Base-by-base conservation (phyloP, 2,797 vertebrate genomes). In the Alosa sapidissima region DNA sequence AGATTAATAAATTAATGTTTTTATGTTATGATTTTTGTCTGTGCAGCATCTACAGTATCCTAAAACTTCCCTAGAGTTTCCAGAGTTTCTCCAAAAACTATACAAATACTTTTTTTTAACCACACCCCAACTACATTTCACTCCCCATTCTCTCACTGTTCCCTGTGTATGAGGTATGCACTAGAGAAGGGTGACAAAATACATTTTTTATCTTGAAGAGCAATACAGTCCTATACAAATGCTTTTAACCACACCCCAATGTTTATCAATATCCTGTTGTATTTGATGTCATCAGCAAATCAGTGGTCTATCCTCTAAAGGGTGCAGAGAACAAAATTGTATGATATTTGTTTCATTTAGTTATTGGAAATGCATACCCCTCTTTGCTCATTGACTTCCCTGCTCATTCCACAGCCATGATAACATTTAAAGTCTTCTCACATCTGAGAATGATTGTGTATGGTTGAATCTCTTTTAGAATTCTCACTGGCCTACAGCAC, bases 401-500 rank as follows among this genome's bases (percentile, higher is more conserved):
- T 10, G 28, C 9, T 36, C 33, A 36, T 33, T 14, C 14, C 33
- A 75, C 19, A 72, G 11, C 33, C 11, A 75, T 16, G 33, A 28
- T 19, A 68, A 28, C 36, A 14, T 9, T 28, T 3, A 75, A 45
- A 16, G 28, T 72, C 14, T 75, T 75, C 13, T 16, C 68, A 75
- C 33, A 75, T 19, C 33, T 41, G 33, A 75, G 3, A 19, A 16
- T 65, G 62, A 65, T 58, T n/a, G 3, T 65, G 68, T 41, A 6
- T 75, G 3, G 14, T 24, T 55, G 36, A 78, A 81, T 81, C 19
- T 75, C 52, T 54, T 81, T 68, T 48, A 21, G 11, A 13, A 36
- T 72, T 8, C 33, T 36, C 65, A 11, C 24, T 4, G 33, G 52
- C 92, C 93, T 90, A 98, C 83, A 97, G 94, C n/a, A 97, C 93